phyloP scores from a whole-genome alignment of 2,888 invertebrate genomes.

The Stenoptilia bipunctidactyla region DNA sequence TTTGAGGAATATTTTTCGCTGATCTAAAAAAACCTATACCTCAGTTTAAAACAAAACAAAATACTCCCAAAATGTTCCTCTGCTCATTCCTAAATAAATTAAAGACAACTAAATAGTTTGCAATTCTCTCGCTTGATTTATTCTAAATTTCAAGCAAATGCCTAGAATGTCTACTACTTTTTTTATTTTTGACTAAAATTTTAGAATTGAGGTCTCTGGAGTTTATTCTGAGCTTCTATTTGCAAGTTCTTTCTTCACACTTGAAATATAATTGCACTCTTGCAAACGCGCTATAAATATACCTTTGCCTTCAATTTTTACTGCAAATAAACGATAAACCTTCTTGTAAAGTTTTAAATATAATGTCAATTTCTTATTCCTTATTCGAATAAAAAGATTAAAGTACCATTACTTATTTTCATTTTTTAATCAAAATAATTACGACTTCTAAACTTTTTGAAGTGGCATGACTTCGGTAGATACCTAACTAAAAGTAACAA shows the following conservation, averaged over 20 bases:
- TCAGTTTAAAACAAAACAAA: not conserved
- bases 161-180: conserved; percentile 35
- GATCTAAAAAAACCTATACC: not conserved
- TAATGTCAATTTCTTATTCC: conserved; percentile 22
- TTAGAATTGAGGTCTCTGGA: conserved; percentile 35
- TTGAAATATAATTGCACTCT: conserved; percentile 50
- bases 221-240: conserved; percentile 34
- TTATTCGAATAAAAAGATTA: too few relatives aligned
- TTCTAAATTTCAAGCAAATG: conserved; percentile 28
- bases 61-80: conserved; percentile 48
- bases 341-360: conserved; percentile 64
- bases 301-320: conserved; percentile 20
- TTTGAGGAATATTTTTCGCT: conserved; percentile 33
- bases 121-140: conserved; percentile 43
- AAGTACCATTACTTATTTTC: conserved; percentile 1
- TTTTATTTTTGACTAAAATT: conserved; percentile 43
- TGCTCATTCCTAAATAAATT: conserved; percentile 39
- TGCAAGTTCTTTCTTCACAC: conserved; percentile 32
- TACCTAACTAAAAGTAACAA: conserved; percentile 14
- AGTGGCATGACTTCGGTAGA: conserved; percentile 33
- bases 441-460: conserved; percentile 15
- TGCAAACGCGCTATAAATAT: conserved; percentile 28
- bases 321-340: conserved; percentile 26
- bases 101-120: conserved; percentile 51
- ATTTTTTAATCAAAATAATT: conserved; percentile 1